These are phyloP conservation scores for Pheosia gnoma DNA, from an alignment of 2,888 invertebrate species.

Conservation along the genomic window DNA sequence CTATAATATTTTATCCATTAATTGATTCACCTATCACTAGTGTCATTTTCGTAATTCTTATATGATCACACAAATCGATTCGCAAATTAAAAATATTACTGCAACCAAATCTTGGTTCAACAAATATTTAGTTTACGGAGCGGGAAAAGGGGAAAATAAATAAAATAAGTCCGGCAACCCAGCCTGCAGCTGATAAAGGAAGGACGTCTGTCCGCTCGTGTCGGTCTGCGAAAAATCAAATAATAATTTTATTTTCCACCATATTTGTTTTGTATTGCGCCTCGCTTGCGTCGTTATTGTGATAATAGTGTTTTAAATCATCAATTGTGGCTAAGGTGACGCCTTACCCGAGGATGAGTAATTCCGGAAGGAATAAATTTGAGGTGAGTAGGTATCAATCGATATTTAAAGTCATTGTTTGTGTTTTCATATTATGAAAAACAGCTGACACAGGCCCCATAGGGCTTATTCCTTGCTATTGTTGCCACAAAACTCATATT, in stretches of 20 bases:
- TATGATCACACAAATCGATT: no score
- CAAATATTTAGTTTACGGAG: no score
- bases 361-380: slow-evolving; percentile 86
- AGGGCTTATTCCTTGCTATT: slow-evolving; percentile 60
- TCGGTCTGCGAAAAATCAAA: slow-evolving; percentile 55
- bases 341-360: slow-evolving; percentile 83
- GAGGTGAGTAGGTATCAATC: slow-evolving; percentile 79
- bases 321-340: slow-evolving; percentile 81
- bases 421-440: slow-evolving; percentile 83
- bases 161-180: slow-evolving; percentile 35
- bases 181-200: slow-evolving; percentile 42
- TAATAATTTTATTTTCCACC: slow-evolving; percentile 53
- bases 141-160: background rate
- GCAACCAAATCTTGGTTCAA: no score
- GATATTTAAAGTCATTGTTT: slow-evolving; percentile 56
- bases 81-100: no score
- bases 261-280: slow-evolving; percentile 60
- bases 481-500: background rate
- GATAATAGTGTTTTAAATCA: slow-evolving; percentile 45
- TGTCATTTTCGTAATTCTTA: no score
- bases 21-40: no score
- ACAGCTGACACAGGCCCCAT: slow-evolving; percentile 83
- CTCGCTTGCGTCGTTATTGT: slow-evolving; percentile 35
- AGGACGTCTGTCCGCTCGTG: slow-evolving; percentile 32
- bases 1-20: no score